These are phyloP conservation scores for Pammene aurita DNA, from an alignment of 2,888 invertebrate genomes.

Conservation along the genomic window DNA sequence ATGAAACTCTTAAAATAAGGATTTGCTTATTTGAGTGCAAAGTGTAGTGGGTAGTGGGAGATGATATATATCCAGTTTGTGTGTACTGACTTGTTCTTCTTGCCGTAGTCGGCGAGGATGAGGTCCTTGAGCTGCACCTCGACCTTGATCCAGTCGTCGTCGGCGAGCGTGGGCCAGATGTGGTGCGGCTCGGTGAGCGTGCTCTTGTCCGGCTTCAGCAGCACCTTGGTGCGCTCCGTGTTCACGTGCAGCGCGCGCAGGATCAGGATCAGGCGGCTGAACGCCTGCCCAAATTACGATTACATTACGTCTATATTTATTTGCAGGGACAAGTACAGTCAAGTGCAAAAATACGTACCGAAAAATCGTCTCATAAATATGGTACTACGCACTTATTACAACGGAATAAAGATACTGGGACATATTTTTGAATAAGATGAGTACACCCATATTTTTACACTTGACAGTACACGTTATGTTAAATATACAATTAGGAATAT, in stretches of 20 bases:
- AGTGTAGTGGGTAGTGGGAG: too few relatives aligned
- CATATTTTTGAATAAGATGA: too few relatives aligned
- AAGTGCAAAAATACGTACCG: too few relatives aligned
- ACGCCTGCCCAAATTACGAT: conserved; percentile 86
- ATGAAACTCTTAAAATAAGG: too few relatives aligned
- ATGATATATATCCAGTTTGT: neutral
- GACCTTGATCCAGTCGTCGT: conserved; percentile 99
- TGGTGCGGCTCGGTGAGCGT: conserved; percentile 99
- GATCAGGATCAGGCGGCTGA: conserved; percentile 98
- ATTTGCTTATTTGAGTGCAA: too few relatives aligned
- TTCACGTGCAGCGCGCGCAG: conserved; percentile 98
- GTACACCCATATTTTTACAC: too few relatives aligned
- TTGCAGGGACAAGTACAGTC: too few relatives aligned
- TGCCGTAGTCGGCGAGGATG: conserved; percentile 10
- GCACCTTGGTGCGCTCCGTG: conserved; percentile 99
- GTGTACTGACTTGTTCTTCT: conserved; percentile 13
- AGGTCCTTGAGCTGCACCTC: conserved; percentile 99
- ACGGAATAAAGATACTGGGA: too few relatives aligned
- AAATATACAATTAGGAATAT: neutral
- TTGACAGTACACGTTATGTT: too few relatives aligned
- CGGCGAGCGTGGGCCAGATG: conserved; percentile 98
- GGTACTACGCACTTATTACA: too few relatives aligned
- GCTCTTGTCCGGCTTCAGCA: conserved; percentile 99
- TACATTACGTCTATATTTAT: too few relatives aligned
- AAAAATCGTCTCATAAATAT: too few relatives aligned